These are phyloP conservation scores for Scaptomyza reducta DNA, from an alignment of 2,888 invertebrate genomes.

Conservation along the genomic window DNA sequence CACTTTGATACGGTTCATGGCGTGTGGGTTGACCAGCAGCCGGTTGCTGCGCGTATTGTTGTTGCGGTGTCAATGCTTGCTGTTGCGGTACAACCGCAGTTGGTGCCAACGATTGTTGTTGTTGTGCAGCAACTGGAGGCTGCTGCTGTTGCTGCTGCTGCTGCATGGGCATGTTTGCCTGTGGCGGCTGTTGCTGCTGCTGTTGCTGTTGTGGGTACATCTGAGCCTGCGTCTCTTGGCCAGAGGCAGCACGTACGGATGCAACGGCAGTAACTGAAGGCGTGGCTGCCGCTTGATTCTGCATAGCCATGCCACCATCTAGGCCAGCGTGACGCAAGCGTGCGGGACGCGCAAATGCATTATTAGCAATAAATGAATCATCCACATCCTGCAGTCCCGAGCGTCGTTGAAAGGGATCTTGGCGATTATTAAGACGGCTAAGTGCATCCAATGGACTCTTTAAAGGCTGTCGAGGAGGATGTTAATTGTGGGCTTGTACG, in stretches of 20 bases:
- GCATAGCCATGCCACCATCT: slow-evolving; percentile 18
- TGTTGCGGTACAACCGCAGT: slow-evolving; percentile 34
- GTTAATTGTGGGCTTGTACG: too few relatives aligned
- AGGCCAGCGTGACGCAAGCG: slow-evolving; percentile 61
- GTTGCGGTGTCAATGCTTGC: slow-evolving; percentile 27
- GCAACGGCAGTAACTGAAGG: slow-evolving; percentile 25
- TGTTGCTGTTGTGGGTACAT: slow-evolving; percentile 16
- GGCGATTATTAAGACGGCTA: slow-evolving; percentile 69
- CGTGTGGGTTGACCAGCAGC: slow-evolving; percentile 64
- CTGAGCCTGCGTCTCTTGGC: slow-evolving; percentile 49
- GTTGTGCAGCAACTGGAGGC: slow-evolving; percentile 16
- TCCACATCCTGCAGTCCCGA: slow-evolving; percentile 82
- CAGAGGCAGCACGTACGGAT: slow-evolving; percentile 46
- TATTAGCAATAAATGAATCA: slow-evolving; percentile 72
- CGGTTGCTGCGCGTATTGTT: slow-evolving; percentile 48
- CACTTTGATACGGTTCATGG: slow-evolving; percentile 42
- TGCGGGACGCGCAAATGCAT: slow-evolving; percentile 70
- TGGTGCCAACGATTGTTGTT: slow-evolving; percentile 22
- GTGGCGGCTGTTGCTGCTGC: slow-evolving; percentile 14
- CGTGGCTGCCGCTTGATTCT: slow-evolving; percentile 10
- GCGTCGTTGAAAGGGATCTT: slow-evolving; percentile 72
- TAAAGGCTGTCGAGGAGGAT: slow-evolving; percentile 52
- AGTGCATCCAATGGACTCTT: slow-evolving; percentile 82
- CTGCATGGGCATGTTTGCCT: slow-evolving; percentile 19
- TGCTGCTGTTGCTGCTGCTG: slow-evolving; percentile 19